Evolutionary conservation across 2,113 vertebrate species (phyloP).

Genomic region (Meleagris gallopavo): DNA sequence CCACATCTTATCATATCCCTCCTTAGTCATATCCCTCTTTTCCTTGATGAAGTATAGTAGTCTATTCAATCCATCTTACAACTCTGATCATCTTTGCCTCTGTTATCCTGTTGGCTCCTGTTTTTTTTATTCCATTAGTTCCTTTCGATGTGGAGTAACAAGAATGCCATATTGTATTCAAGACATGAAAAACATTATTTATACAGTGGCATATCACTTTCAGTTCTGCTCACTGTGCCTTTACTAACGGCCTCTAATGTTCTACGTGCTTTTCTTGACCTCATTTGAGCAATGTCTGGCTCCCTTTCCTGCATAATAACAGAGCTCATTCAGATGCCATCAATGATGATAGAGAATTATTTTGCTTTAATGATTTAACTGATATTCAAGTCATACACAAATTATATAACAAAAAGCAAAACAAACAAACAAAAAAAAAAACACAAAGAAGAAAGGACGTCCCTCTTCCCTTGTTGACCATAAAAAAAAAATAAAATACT

Average conservation of each 20-base stretch:
- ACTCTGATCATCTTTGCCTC: not conserved
- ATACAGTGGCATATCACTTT: not conserved
- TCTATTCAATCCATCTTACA: not conserved
- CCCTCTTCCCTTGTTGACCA: not conserved
- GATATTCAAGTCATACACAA: not conserved
- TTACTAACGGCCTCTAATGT: not conserved
- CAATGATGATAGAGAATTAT: not conserved
- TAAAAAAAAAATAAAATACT: not conserved
- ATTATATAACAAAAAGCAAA: not conserved
- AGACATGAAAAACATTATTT: not conserved
- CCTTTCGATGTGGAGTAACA: not conserved
- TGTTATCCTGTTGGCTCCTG: not conserved
- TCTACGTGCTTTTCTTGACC: not conserved
- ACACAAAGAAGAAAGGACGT: not conserved
- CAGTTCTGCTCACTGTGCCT: not conserved
- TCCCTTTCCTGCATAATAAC: not conserved
- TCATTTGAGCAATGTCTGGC: not conserved
- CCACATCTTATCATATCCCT: not conserved
- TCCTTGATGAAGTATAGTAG: not conserved
- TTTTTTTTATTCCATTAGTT: not conserved
- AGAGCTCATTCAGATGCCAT: not conserved
- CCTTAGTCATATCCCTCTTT: not conserved
- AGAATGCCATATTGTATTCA: not conserved
- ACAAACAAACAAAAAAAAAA: not conserved
- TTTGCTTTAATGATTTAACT: not conserved